Evolutionary conservation across 1,140 invertebrate genomes (phyloP).

Genomic region (Cherax destructor): DNA sequence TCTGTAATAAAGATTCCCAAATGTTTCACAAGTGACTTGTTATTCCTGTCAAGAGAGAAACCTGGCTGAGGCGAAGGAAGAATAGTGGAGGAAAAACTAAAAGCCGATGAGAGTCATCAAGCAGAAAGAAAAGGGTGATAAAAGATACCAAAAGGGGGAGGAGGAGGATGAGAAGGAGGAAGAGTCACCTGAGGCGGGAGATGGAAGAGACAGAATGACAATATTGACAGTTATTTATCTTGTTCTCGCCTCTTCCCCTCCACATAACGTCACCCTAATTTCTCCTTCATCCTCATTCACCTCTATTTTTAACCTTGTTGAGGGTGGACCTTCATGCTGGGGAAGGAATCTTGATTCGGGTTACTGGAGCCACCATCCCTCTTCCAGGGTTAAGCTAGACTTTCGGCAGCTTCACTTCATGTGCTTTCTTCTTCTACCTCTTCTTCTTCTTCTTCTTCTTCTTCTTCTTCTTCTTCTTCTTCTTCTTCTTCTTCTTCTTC

Average conservation of each 20-base stretch:
- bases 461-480: neutral
- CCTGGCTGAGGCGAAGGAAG: neutral
- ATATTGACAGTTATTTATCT: neutral
- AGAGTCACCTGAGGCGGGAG: neutral
- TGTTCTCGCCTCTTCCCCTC: neutral
- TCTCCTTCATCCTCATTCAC: neutral
- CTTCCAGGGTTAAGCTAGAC: too few relatives aligned
- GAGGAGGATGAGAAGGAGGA: too few relatives aligned
- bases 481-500: neutral
- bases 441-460: neutral
- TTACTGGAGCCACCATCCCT: too few relatives aligned
- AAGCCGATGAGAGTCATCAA: too few relatives aligned
- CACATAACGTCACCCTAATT: neutral
- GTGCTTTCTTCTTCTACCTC: too few relatives aligned
- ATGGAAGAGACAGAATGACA: conserved; percentile 6
- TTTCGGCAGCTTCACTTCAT: too few relatives aligned
- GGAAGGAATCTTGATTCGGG: too few relatives aligned
- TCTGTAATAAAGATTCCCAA: too few relatives aligned
- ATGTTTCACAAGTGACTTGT: too few relatives aligned
- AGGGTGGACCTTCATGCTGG: neutral
- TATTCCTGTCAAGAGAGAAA: neutral
- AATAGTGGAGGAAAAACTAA: too few relatives aligned
- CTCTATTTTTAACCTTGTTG: neutral
- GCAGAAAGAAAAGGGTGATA: too few relatives aligned
- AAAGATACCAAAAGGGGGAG: too few relatives aligned